Evolutionary conservation across 2,113 vertebrate species (phyloP).

Genomic region (Colinus virginianus): DNA sequence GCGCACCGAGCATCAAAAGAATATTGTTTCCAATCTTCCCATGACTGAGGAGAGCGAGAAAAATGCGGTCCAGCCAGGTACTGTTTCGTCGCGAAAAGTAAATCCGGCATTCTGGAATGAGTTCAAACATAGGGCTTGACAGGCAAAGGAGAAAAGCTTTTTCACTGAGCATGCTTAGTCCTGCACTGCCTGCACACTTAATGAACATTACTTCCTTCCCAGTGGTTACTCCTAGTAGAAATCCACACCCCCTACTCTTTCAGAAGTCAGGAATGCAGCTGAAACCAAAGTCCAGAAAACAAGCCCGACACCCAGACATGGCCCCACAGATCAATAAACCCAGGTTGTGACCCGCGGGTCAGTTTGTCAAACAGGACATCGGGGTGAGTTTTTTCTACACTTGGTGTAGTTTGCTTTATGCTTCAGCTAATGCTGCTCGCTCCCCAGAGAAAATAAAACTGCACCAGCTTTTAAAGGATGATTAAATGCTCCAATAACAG

Average conservation of each 20-base stretch:
- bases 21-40: conserved; percentile 62
- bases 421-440: conserved; percentile 51
- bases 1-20: conserved; percentile 42
- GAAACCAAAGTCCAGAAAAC: conserved; percentile 84
- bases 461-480: conserved; percentile 44
- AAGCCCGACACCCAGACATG: conserved; percentile 73
- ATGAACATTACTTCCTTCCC: conserved; percentile 91
- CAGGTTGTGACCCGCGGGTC: conserved; percentile 80
- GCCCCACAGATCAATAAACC: conserved; percentile 79
- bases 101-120: conserved; percentile 80
- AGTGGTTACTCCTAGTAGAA: conserved; percentile 80
- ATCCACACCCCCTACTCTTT: conserved; percentile 79
- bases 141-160: conserved; percentile 75
- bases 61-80: conserved; percentile 56
- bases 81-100: conserved; percentile 75
- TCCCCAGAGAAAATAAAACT: conserved; percentile 74
- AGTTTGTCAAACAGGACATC: conserved; percentile 76
- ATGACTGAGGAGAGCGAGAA: conserved; percentile 15
- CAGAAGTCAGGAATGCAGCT: conserved; percentile 84
- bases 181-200: conserved; percentile 80
- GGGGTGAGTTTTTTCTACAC: conserved; percentile 68
- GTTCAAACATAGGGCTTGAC: conserved; percentile 87
- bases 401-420: conserved; percentile 75
- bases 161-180: conserved; percentile 87
- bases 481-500: conserved; percentile 54